These are phyloP conservation scores for Gavialis gangeticus DNA, from an alignment of 2,113 vertebrate genomes.

Conservation along the genomic window DNA sequence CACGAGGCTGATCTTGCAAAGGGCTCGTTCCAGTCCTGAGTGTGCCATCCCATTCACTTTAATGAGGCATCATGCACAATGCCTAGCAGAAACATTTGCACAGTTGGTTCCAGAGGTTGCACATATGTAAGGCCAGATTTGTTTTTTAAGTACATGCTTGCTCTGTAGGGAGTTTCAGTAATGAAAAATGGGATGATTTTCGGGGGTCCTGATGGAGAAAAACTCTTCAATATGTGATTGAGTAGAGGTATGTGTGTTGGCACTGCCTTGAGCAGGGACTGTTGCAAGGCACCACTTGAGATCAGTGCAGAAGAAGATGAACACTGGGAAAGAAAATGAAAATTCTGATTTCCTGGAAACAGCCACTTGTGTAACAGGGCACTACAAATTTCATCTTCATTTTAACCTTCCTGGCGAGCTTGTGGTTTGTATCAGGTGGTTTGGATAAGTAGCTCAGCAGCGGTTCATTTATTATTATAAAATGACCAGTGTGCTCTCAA, in stretches of 20 bases:
- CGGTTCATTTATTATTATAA: neutral
- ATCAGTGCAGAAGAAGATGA: neutral
- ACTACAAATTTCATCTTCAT: neutral
- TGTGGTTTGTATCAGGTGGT: neutral
- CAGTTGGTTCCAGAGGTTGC: neutral
- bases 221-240: constrained; percentile 7
- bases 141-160: neutral
- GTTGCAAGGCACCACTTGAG: neutral
- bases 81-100: neutral
- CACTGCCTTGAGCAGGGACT: neutral
- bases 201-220: neutral
- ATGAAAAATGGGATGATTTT: neutral
- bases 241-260: neutral
- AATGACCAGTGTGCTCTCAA: neutral
- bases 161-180: neutral
- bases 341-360: neutral
- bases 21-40: neutral
- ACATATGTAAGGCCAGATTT: neutral
- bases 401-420: neutral
- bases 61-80: neutral
- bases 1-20: neutral
- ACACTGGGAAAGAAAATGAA: neutral
- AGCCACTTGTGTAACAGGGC: neutral
- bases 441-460: neutral
- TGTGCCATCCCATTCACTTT: neutral